phyloP scores from a whole-genome alignment of 2,797 vertebrate species.

The Crocidura indochinensis region DNA sequence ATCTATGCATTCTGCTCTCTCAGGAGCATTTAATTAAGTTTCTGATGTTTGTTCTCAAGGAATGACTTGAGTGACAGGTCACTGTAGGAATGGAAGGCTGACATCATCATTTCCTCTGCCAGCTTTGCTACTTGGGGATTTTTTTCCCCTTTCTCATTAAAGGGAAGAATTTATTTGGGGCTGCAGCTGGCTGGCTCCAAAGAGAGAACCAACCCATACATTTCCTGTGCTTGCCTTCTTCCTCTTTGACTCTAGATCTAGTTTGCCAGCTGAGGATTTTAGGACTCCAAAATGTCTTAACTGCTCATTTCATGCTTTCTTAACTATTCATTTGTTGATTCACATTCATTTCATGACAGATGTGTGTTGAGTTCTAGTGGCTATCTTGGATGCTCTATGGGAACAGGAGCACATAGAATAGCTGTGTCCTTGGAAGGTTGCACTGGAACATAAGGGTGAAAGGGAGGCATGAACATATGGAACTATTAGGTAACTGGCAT shows the following conservation, averaged over 20 bases:
- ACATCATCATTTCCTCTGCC: conserved; percentile 69
- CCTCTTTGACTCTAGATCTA: conserved; percentile 5
- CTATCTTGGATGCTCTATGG: background rate
- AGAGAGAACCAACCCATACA: conserved; percentile 36
- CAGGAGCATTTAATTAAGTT: background rate
- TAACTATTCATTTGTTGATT: conserved; percentile 54
- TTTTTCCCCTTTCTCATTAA: conserved; percentile 7
- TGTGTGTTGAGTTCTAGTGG: conserved; percentile 24
- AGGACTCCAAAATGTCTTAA: conserved; percentile 6
- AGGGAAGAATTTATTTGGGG: conserved; percentile 58
- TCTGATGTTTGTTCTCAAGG: background rate
- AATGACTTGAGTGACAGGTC: conserved; percentile 45
- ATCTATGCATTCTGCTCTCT: background rate
- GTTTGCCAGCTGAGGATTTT: conserved; percentile 51
- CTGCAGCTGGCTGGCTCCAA: conserved; percentile 75
- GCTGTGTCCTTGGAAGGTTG: background rate
- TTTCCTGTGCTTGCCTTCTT: conserved; percentile 51
- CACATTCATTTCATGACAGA: conserved; percentile 63
- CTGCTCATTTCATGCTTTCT: conserved; percentile 18
- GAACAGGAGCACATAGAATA: background rate
- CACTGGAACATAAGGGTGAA: background rate
- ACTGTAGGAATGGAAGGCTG: conserved; percentile 41
- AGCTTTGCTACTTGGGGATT: conserved; percentile 19
- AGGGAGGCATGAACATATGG: background rate
- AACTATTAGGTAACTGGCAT: background rate